Evolutionary conservation across 2,888 invertebrate genomes (phyloP).

Genomic region (Stenurella melanura): DNA sequence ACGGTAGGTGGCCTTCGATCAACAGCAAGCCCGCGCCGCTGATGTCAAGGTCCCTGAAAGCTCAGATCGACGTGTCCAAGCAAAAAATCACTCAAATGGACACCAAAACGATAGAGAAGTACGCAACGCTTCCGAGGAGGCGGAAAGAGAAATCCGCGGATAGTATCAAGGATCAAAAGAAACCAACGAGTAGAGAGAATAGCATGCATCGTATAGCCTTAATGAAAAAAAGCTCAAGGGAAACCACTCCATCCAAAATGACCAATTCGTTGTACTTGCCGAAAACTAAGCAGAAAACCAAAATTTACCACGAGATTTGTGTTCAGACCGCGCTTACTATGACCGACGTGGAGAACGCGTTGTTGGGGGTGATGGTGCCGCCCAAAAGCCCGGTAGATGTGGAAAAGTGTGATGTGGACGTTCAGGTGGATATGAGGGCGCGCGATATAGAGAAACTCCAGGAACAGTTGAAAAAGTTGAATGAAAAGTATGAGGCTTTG

Average conservation of each 20-base stretch:
- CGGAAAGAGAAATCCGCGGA: conserved; percentile 79
- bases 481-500: conserved; percentile 79
- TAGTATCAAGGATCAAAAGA: conserved; percentile 55
- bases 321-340: conserved; percentile 86
- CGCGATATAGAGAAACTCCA: conserved; percentile 79
- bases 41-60: conserved; percentile 64
- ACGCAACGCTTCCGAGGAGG: conserved; percentile 86
- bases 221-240: conserved; percentile 61
- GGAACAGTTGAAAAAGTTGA: conserved; percentile 76
- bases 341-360: conserved; percentile 82
- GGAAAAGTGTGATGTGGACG: conserved; percentile 66
- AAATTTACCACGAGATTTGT: conserved; percentile 87
- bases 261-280: conserved; percentile 69
- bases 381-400: conserved; percentile 66
- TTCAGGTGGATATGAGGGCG: conserved; percentile 77
- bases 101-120: conserved; percentile 80
- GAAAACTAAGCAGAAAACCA: conserved; percentile 75
- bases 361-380: conserved; percentile 77
- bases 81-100: conserved; percentile 68
- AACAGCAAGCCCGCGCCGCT: conserved; percentile 71
- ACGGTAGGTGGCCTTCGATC: conserved; percentile 82
- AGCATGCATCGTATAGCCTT: conserved; percentile 58
- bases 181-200: conserved; percentile 57
- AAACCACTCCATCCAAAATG: conserved; percentile 67
- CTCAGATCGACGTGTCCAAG: conserved; percentile 63